Evolutionary conservation across 1,140 invertebrate species (phyloP), one percentile per base, ranked within the genome.

Genomic region (Lanistes nyassanus): DNA sequence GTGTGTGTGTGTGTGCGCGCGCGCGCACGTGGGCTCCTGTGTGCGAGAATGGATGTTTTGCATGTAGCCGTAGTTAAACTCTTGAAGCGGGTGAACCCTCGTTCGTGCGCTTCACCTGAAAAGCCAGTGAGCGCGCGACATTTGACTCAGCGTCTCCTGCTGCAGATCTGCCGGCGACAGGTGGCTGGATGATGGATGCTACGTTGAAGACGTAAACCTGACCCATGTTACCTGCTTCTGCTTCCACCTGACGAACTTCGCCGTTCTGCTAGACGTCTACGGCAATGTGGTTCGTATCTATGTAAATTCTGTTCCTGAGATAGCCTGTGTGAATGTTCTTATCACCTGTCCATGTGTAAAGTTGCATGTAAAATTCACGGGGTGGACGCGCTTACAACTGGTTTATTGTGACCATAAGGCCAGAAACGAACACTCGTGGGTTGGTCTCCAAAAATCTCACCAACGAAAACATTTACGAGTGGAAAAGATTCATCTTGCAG

Each of bases 201-300:
- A 92, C 60, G 92, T 97, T 42, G 92, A 94, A 68, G 91, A 91
- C 65, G 94, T 93, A n/a, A 99, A 99, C 89, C 82, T 89, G 2
- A 95, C 95, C 0, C 96, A 98, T 88, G 97, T 96, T 0, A 91
- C 94, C 2, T 99, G 97, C 89, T 92, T 93, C 74, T 99, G 97
- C 87, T 94, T 95, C 81, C 97, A 99, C 89, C 90, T 99, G 39
- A 99, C 97, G 23, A 98, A 98, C 90, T 99, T 99, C 90, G 97
- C 97, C n/a, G 93, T 88, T 11, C 78, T 89, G 9, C 83, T 88
- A 82, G 85, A 88, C 70, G 76, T 88, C 11, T 83, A 81, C 62
- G 80, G 74, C 31, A 81, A 80, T 21, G 67, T 73, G 75, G 86
- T 84, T 76, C 75, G 69, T 74, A 39, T 19, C 42, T 23, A 6